Percentiles rank a stretch among this genome's conserved stretches.
These are phyloP conservation scores for Pseudococcus viburni DNA, from an alignment of 2,888 invertebrate species.

Conservation along the genomic window DNA sequence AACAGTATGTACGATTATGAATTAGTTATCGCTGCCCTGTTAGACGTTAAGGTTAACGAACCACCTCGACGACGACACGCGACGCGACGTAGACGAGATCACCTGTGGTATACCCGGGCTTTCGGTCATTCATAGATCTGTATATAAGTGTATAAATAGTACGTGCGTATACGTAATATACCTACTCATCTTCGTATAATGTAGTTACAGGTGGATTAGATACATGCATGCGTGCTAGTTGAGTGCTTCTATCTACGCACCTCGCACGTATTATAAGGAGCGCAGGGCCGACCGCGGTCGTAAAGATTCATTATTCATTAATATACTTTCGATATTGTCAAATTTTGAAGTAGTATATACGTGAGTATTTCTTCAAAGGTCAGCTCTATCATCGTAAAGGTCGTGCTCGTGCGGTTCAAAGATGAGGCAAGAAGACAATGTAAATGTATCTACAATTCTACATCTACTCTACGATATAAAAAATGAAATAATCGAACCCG, in stretches of 20 bases:
- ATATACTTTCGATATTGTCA: conserved; percentile 23
- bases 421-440: background rate
- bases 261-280: background rate
- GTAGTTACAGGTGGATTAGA: too few relatives aligned
- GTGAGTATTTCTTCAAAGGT: conserved; percentile 9
- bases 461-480: background rate
- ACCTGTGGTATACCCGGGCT: background rate
- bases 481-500: background rate
- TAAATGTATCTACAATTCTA: too few relatives aligned
- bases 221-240: background rate
- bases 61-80: background rate
- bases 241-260: background rate
- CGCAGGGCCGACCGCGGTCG: background rate
- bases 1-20: too few relatives aligned
- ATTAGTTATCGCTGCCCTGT: too few relatives aligned
- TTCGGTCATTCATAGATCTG: background rate
- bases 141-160: too few relatives aligned
- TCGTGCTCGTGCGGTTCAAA: background rate
- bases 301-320: conserved; percentile 4
- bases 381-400: conserved; percentile 13
- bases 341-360: too few relatives aligned
- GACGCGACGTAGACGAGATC: background rate
- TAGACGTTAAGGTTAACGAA: conserved; percentile 18
- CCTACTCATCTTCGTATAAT: too few relatives aligned
- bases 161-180: too few relatives aligned